Percentiles rank a stretch among this genome's conserved stretches.
phyloP scores from a whole-genome alignment of 2,797 vertebrate species.

The Enteromius unitaeniatus region DNA sequence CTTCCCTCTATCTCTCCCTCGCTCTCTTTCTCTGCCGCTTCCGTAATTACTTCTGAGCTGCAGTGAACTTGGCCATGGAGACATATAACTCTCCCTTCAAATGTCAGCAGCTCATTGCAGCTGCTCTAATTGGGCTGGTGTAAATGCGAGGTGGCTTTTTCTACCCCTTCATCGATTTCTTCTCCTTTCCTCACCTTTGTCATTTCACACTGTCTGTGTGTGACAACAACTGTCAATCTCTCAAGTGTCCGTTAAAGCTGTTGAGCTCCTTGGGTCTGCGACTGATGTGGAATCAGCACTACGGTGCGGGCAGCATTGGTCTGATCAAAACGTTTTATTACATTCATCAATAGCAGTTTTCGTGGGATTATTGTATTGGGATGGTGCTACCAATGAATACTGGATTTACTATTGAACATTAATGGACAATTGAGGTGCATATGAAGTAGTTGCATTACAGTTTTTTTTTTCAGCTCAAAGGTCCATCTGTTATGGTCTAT shows the following conservation, averaged over 20 bases:
- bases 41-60: constrained; percentile 59
- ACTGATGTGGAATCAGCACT: constrained; percentile 34
- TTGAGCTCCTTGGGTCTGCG: constrained; percentile 5
- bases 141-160: constrained; percentile 49
- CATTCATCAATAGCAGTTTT: not conserved
- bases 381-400: not conserved
- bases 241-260: constrained; percentile 49
- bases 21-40: constrained; percentile 27
- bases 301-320: not conserved
- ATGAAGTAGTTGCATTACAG: not conserved
- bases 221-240: constrained; percentile 52
- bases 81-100: constrained; percentile 60
- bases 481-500: not conserved
- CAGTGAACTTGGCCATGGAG: constrained; percentile 55
- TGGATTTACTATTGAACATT: not conserved
- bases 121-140: constrained; percentile 61
- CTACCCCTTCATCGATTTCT: constrained; percentile 54
- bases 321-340: not conserved
- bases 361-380: not conserved
- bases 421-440: not conserved
- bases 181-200: constrained; percentile 54
- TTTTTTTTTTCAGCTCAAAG: not conserved
- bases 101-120: constrained; percentile 62
- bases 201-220: constrained; percentile 41
- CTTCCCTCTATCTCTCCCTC: constrained; percentile 5